Evolutionary conservation across 2,888 invertebrate genomes (phyloP).

Genomic region (Himalopsyche kuldschensis): DNA sequence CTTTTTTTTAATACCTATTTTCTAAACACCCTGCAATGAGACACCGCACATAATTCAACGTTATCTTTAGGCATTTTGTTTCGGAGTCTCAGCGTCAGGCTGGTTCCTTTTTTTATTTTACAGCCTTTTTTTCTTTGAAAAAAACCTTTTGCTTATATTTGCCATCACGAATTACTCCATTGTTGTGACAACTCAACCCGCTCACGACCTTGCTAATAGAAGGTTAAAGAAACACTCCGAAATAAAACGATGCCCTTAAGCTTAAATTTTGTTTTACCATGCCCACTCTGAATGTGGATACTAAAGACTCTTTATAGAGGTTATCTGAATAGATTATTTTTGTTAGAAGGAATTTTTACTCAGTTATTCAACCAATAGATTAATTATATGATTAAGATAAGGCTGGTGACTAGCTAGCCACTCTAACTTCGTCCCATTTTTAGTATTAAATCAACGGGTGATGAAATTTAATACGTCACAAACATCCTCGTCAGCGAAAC

Average conservation of each 20-base stretch:
- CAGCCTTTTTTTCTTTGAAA: background rate
- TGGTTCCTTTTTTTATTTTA: conserved; percentile 16
- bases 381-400: too few relatives aligned
- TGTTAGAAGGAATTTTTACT: too few relatives aligned
- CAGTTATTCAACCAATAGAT: too few relatives aligned
- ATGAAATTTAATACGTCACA: too few relatives aligned
- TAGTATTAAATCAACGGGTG: too few relatives aligned
- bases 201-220: background rate
- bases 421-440: too few relatives aligned
- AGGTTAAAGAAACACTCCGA: background rate
- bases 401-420: too few relatives aligned
- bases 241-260: background rate
- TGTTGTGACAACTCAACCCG: background rate
- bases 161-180: background rate
- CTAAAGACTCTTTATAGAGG: too few relatives aligned
- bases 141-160: background rate
- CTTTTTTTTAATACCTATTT: background rate
- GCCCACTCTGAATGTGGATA: too few relatives aligned
- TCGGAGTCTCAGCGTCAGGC: conserved; percentile 22
- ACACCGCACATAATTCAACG: conserved; percentile 32
- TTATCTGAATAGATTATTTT: too few relatives aligned
- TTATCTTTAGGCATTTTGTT: conserved; percentile 38
- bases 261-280: background rate
- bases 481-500: too few relatives aligned
- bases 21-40: background rate